Percentiles rank a stretch among this genome's conserved stretches.
These are phyloP conservation scores for Apeira syringaria DNA, from an alignment of 2,888 invertebrate species.

Conservation along the genomic window DNA sequence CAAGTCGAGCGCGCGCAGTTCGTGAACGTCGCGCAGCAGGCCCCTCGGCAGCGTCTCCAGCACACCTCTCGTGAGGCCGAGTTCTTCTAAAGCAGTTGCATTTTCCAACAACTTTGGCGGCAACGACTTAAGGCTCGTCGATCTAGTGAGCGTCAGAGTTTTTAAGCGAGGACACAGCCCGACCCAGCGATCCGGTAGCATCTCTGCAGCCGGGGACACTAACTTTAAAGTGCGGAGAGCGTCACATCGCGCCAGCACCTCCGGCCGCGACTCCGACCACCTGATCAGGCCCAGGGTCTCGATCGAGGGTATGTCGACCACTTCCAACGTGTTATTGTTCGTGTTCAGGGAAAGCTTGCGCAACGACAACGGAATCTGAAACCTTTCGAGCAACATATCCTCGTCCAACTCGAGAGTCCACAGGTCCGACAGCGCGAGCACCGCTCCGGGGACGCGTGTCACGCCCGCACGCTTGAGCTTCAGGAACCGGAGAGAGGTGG, in stretches of 20 bases:
- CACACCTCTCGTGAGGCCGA: conserved; percentile 28
- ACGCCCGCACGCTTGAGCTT: conserved; percentile 6
- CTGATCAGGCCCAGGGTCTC: conserved; percentile 10
- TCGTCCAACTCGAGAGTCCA: conserved; percentile 5
- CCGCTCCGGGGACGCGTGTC: conserved; percentile 1
- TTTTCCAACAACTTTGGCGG: conserved; percentile 34
- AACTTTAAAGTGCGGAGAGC: conserved; percentile 28
- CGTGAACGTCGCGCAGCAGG: neutral
- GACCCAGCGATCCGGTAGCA: conserved; percentile 15
- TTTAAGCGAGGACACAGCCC: conserved; percentile 16
- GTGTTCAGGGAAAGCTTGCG: neutral
- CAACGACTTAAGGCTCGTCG: conserved; percentile 23
- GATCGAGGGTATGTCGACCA: conserved; percentile 11
- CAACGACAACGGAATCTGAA: conserved; percentile 10
- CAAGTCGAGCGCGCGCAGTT: neutral
- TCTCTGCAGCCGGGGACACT: conserved; percentile 26
- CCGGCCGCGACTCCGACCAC: neutral
- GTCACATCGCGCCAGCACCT: conserved; percentile 6
- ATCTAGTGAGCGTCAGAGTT: neutral
- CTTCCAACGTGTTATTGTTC: neutral
- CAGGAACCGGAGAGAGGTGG: conserved; percentile 81
- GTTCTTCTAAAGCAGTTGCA: conserved; percentile 18
- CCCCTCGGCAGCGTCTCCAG: neutral
- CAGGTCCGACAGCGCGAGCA: conserved; percentile 5
- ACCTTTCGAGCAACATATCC: neutral